Percentiles rank a stretch among this genome's conserved stretches.
phyloP scores from a whole-genome alignment of 2,797 vertebrate species.

The Hemitrygon akajei region DNA sequence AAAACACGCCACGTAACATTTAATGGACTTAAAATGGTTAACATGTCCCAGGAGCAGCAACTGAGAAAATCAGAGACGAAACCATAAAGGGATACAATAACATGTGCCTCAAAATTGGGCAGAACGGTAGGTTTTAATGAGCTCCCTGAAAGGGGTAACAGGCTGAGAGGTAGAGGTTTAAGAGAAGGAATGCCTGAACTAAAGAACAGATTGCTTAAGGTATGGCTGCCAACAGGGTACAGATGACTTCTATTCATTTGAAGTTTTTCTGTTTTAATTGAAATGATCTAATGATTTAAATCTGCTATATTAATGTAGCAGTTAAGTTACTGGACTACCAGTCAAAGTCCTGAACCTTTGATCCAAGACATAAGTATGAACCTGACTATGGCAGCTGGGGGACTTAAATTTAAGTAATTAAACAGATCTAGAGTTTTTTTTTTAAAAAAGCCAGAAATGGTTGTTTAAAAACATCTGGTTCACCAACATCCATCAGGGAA shows the following conservation, averaged over 20 bases:
- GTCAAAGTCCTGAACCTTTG: too few relatives aligned
- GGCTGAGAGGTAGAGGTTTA: neutral
- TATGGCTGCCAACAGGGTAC: neutral
- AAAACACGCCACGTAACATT: neutral
- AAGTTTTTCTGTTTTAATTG: neutral
- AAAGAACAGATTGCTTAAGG: neutral
- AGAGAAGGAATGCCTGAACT: neutral
- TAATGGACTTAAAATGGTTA: neutral
- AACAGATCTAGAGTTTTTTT: too few relatives aligned
- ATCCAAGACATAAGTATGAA: too few relatives aligned
- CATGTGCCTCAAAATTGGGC: neutral
- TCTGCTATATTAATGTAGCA: neutral
- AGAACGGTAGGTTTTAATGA: neutral
- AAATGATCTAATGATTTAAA: constrained; percentile 1
- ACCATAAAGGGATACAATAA: neutral
- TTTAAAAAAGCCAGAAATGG: too few relatives aligned
- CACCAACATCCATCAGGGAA: too few relatives aligned
- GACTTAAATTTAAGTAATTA: too few relatives aligned
- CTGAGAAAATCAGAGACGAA: neutral
- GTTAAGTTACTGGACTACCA: too few relatives aligned
- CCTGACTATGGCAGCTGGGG: too few relatives aligned
- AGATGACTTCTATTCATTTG: neutral
- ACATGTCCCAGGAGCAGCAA: neutral
- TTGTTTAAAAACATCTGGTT: too few relatives aligned
- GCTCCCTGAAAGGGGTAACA: neutral